phyloP scores from a whole-genome alignment of 2,888 invertebrate genomes.

The Dolomedes plantarius region DNA sequence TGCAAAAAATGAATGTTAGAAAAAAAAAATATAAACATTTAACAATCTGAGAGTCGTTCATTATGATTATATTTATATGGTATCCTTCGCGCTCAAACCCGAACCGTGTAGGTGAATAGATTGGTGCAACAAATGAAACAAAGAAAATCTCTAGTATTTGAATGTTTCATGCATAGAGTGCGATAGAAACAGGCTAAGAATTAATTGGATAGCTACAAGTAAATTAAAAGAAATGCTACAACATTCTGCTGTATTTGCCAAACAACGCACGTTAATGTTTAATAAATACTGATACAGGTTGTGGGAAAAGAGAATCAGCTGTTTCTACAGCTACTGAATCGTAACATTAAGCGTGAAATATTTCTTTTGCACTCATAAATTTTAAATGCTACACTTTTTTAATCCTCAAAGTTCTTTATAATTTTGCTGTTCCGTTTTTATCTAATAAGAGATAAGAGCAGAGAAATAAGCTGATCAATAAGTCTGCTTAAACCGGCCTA shows the following conservation, averaged over 20 bases:
- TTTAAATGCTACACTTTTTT: too few relatives aligned
- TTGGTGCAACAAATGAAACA: not conserved
- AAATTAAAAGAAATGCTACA: not conserved
- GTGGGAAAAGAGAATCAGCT: too few relatives aligned
- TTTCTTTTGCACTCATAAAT: too few relatives aligned
- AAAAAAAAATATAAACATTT: not conserved
- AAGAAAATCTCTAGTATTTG: not conserved
- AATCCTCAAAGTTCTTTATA: too few relatives aligned
- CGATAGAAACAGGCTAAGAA: not conserved
- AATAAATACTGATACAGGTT: not conserved
- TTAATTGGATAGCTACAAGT: conserved; percentile 6
- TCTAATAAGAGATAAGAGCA: too few relatives aligned
- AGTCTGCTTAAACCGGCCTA: too few relatives aligned
- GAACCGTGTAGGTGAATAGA: not conserved
- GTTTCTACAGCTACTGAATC: too few relatives aligned
- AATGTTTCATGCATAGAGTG: not conserved
- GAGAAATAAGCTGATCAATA: too few relatives aligned
- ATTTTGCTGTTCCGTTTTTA: too few relatives aligned
- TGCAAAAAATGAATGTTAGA: not conserved
- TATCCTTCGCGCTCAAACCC: not conserved
- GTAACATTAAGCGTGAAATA: too few relatives aligned
- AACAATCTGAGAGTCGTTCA: not conserved
- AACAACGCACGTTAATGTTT: not conserved
- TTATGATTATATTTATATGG: conserved; percentile 4
- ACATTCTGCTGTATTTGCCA: not conserved